These are phyloP conservation scores for Egretta garzetta DNA, from an alignment of 2,113 vertebrate species.

Conservation along the genomic window DNA sequence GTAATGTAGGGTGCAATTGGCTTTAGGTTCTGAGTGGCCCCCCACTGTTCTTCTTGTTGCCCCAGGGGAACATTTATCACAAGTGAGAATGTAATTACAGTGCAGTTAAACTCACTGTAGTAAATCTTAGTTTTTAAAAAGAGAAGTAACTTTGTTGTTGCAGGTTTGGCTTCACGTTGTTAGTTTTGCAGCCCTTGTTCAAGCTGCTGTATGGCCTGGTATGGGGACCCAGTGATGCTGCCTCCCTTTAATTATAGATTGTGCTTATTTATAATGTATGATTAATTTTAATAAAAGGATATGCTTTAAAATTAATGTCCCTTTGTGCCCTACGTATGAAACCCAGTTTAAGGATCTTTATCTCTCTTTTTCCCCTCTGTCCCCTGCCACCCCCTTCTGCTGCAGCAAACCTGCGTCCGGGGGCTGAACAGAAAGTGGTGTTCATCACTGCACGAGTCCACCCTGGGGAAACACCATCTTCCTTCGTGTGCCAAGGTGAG, in stretches of 20 bases:
- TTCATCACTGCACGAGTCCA: slow-evolving; percentile 96
- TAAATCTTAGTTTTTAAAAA: not conserved
- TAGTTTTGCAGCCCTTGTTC: not conserved
- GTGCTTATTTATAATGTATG: not conserved
- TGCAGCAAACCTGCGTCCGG: slow-evolving; percentile 82
- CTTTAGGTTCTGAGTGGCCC: not conserved
- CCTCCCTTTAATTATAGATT: not conserved
- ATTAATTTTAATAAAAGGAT: slow-evolving; percentile 19
- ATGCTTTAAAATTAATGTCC: not conserved
- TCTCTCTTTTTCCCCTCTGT: not conserved
- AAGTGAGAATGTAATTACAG: slow-evolving; percentile 9
- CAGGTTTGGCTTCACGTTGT: not conserved
- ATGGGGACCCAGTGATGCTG: not conserved
- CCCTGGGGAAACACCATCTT: slow-evolving; percentile 95
- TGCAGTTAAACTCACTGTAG: not conserved
- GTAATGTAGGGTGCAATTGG: not conserved
- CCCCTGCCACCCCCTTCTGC: slow-evolving; percentile 2
- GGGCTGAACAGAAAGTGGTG: slow-evolving; percentile 89
- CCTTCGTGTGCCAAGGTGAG: slow-evolving; percentile 98
- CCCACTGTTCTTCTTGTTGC: not conserved
- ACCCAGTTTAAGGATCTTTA: slow-evolving; percentile 5
- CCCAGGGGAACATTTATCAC: slow-evolving; percentile 5
- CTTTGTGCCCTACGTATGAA: not conserved
- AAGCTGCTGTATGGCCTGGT: not conserved
- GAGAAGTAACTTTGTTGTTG: not conserved